Evolutionary conservation across 2,113 vertebrate species (phyloP).

Genomic region (Ailurus styani): DNA sequence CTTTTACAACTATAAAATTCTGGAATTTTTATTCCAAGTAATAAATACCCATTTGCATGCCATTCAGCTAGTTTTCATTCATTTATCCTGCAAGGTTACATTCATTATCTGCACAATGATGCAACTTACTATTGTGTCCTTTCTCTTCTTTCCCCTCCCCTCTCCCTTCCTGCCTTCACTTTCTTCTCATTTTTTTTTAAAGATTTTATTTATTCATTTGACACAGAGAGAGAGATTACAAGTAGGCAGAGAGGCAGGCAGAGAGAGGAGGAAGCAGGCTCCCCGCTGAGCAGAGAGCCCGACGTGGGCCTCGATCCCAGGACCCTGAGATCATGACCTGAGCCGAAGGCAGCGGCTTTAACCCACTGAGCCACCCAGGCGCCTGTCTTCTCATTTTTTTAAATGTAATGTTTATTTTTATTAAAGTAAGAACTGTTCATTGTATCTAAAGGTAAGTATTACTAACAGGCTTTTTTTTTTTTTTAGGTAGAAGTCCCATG

Average conservation of each 20-base stretch:
- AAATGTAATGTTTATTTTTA: neutral
- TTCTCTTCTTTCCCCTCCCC: neutral
- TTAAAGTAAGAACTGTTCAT: neutral
- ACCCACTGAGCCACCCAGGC: too few relatives aligned
- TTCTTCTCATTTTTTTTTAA: neutral
- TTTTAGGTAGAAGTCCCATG: neutral
- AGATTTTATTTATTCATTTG: too few relatives aligned
- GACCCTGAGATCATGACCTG: too few relatives aligned
- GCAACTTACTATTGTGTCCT: neutral
- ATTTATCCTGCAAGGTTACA: slow-evolving; percentile 35
- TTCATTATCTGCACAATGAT: neutral
- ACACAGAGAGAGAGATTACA: too few relatives aligned
- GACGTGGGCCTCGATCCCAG: too few relatives aligned
- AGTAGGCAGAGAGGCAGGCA: too few relatives aligned
- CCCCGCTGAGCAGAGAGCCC: too few relatives aligned
- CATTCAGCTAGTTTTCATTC: slow-evolving; percentile 13
- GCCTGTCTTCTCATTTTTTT: neutral
- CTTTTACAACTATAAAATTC: slow-evolving; percentile 21
- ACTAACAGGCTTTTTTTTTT: neutral
- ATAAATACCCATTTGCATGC: slow-evolving; percentile 28
- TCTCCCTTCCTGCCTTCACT: neutral
- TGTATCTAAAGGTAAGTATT: neutral
- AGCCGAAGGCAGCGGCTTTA: too few relatives aligned
- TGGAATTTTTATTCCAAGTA: slow-evolving; percentile 29
- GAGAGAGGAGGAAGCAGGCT: too few relatives aligned